Evolutionary conservation across 1,140 invertebrate species (phyloP), one percentile per base, ranked within the genome.

Genomic region (Drosophila asahinai): DNA sequence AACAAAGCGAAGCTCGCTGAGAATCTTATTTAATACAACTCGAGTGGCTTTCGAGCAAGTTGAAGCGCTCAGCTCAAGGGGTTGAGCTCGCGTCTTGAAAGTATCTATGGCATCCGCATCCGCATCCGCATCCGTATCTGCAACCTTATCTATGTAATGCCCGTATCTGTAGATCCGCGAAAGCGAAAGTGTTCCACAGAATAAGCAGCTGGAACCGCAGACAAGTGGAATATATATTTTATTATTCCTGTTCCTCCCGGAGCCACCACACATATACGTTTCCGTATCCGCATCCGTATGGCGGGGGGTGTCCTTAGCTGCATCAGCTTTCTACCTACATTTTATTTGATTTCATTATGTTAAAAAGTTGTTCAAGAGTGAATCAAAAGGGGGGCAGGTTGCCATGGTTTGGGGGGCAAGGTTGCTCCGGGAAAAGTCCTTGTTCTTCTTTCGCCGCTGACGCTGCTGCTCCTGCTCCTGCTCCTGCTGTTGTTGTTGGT

Each of bases 271-370:
- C 25, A 54, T 17, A 17, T 6, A 48, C 2, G 19, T 33, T 17
- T 11, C 33, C 33, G 33, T 36, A 36, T 36, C 33, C 30, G 30
- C 8, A 33, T 33, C 30, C 30, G 30, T 8, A 40, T 17, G 27
- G 52, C 52, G 30, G 30, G 22, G 22, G 19, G 70, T 54, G 48
- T 60, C 64, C 67, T 68, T 77, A 48, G 83, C 70, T 82, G 79
- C 70, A 78, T 78, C 73, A 81, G 70, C 78, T 76, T 82, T 38
- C 75, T 82, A 90, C 84, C 86, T 89, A 90, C 86, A 89, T 89
- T 90, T 89, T 90, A 84, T 89, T 89, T 89, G 86, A 89, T 89
- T 90, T 89, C 84, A 90, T 89, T 89, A 90, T 89, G 81, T 89
- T 89, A 89, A 89, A 90, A 89, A 89, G 84, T 89, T 89, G 81